Evolutionary conservation across 2,888 invertebrate species (phyloP), one percentile per base, ranked within the genome.

Genomic region (Papilio demoleus): DNA sequence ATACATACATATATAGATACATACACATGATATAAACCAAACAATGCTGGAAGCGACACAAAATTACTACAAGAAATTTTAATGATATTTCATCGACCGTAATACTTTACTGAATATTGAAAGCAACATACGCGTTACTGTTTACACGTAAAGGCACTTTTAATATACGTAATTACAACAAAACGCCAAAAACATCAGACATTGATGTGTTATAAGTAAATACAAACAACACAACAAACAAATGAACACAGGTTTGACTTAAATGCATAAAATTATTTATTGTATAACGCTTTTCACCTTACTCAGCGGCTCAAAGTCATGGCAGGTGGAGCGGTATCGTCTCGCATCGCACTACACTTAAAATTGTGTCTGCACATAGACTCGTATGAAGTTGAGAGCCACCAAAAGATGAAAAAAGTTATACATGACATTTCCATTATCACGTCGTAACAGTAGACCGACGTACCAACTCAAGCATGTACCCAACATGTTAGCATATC

Each of bases 91-190:
- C 61, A 71, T 79, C 80, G 82, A 75, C 81, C 68, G 50, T 65
- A 65, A 68, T 60, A 68, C 68, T 65, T 68, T 64, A 68, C 42
- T 65, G 68, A 68, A 53, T 42, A 64, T 68, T 68, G 64, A 38
- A 64, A 53, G 36, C 64, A 68, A 68, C 68, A 53, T 67, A 73
- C 75, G 81, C 83, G 84, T 83, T 6, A 79, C 78, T 75, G 75
- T 77, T 75, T 80, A 85, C 75, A 78, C 84, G 82, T 83, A 84
- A 90, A 91, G 89, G 90, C 90, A 91, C 91, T 89, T 84, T 85
- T 76, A 82, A 85, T 85, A 83, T 85, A 84, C 81, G 81, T 77
- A 73, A 34, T 27, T 12, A 50, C 14, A 50, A 50, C 50, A 24
- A 50, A 50, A 50, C 1, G 14, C 24, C 2, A n/a, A 27, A 50